Conservation (phyloP, 2,888 invertebrate species). For the Meandrusa payeni region DNA sequence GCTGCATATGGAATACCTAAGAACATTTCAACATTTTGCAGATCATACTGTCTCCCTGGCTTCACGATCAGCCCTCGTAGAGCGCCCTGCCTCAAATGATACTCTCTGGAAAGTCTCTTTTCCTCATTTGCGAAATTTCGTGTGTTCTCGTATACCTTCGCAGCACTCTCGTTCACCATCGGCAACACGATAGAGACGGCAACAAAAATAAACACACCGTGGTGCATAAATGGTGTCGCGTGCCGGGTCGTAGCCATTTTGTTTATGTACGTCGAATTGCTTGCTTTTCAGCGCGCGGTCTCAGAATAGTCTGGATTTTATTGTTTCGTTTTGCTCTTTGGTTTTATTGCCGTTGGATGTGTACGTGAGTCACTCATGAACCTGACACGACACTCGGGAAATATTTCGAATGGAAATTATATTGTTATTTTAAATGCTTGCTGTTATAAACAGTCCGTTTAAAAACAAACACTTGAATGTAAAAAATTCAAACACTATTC, state of each 20-base stretch:
- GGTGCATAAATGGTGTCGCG: slow-evolving; percentile 69
- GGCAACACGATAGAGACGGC: slow-evolving; percentile 68
- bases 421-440: not conserved
- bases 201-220: slow-evolving; percentile 75
- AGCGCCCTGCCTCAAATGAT: slow-evolving; percentile 84
- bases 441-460: no score
- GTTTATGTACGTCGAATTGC: slow-evolving; percentile 58
- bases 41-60: slow-evolving; percentile 81
- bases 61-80: slow-evolving; percentile 85
- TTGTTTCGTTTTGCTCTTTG: slow-evolving; percentile 58
- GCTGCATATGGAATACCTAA: slow-evolving; percentile 91
- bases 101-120: slow-evolving; percentile 78
- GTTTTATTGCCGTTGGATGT: slow-evolving; percentile 35
- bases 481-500: no score
- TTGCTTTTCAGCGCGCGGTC: slow-evolving; percentile 55
- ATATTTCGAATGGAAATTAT: slow-evolving; percentile 8
- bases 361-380: slow-evolving; percentile 47
- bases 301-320: slow-evolving; percentile 62
- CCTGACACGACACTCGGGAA: slow-evolving; percentile 26
- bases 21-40: slow-evolving; percentile 87
- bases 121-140: slow-evolving; percentile 55
- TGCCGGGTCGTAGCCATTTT: slow-evolving; percentile 72
- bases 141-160: slow-evolving; percentile 57
- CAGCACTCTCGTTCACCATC: slow-evolving; percentile 61
- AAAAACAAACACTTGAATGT: no score